Base-by-base conservation (phyloP, 2,888 invertebrate species). In the Sphecodes monilicornis region DNA sequence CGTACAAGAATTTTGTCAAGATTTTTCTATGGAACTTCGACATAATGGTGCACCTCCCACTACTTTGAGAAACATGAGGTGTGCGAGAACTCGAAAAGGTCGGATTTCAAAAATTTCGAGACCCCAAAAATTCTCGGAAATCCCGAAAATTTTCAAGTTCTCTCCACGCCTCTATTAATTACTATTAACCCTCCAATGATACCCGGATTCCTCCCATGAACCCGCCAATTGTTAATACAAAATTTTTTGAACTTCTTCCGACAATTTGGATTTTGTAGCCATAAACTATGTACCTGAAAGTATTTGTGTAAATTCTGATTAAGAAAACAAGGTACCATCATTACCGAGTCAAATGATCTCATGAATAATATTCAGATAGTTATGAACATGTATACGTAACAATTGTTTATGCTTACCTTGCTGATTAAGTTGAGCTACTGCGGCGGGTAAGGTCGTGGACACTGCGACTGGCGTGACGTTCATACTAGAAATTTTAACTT, bases 381-480 rank as follows among this genome's bases (percentile, higher is more conserved):
- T 32, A 68, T 4, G 57, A 39, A 72, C 26, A 29, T 22, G 26
- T 32, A 13, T 6, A 60, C 18, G 6, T 16, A 36, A 72, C 10
- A 10, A 43, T 11, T 68, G 39, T n/a, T 54, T 29, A 26, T 60
- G 18, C 50, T 80, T 95, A 96, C 96, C 96, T 95, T 96, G 96
- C 91, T 96, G 96, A 86, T 94, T 95, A 84, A 96, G 95, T 92
- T 97, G 96, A 78, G 96, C 96, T 84, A 96, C 96, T 76, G 96
- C 96, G 74, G 96, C 96, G 72, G 97, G 96, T 84, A 96, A 93
- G 73, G 96, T 95, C 3, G 96, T 96, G 41, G 96, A 96, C 54
- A 96, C 95, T 22, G 97, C 96, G 78, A 96, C 95, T 22, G 96
- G 96, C 66, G 96, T 96, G 76, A 95, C 95, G 78, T 96, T 96